These are phyloP conservation scores for Platalea minor DNA, from an alignment of 2,797 vertebrate species.

Conservation along the genomic window DNA sequence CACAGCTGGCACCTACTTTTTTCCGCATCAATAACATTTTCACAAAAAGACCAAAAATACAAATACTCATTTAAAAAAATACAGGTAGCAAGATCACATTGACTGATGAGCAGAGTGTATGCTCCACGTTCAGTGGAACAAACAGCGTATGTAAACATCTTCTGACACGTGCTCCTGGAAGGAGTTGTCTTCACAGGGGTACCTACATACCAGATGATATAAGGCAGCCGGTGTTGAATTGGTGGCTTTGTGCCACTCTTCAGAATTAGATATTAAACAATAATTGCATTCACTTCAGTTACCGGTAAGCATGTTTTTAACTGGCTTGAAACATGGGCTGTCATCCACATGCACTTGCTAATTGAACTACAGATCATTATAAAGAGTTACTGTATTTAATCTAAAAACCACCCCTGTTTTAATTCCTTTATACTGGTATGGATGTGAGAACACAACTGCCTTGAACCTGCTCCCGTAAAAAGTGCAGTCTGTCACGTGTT, in stretches of 20 bases:
- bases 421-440: neutral
- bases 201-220: neutral
- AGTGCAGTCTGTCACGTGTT: no score
- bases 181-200: neutral
- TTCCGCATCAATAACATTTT: neutral
- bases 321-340: neutral
- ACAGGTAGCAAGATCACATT: neutral
- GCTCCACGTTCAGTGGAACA: neutral
- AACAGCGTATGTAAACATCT: neutral
- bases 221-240: neutral
- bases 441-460: neutral
- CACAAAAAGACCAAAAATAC: neutral
- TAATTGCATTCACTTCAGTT: neutral
- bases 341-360: neutral
- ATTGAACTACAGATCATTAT: neutral
- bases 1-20: neutral
- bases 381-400: neutral
- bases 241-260: neutral
- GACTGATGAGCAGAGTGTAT: neutral
- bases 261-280: neutral
- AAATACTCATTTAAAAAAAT: neutral
- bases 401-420: neutral
- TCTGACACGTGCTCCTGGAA: neutral
- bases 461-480: neutral
- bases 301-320: neutral